These are phyloP conservation scores for rabbit (Oryctolagus cuniculus) DNA, from an alignment of 2,113 vertebrate genomes.

Conservation along the genomic window DNA sequence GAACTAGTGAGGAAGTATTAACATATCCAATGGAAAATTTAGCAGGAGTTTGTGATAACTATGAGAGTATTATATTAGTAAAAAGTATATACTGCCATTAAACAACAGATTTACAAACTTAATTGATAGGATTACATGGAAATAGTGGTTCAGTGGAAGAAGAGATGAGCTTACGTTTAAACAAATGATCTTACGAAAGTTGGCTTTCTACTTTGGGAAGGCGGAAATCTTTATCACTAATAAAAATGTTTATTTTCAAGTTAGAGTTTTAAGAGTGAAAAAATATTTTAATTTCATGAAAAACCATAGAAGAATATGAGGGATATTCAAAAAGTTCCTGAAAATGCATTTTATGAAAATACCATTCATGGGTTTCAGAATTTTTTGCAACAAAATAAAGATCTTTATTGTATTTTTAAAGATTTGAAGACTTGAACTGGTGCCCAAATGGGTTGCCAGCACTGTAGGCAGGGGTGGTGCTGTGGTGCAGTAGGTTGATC, in stretches of 20 bases:
- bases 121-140: background rate
- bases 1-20: background rate
- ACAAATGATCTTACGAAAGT: background rate
- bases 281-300: background rate
- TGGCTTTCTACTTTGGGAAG: background rate
- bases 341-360: too few relatives aligned
- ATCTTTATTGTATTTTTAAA: too few relatives aligned
- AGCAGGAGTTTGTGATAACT: background rate
- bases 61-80: background rate
- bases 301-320: background rate
- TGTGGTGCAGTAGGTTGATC: too few relatives aligned
- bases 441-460: too few relatives aligned
- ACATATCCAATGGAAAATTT: background rate
- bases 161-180: background rate
- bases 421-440: too few relatives aligned
- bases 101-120: background rate
- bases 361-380: too few relatives aligned
- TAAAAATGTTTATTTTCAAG: background rate
- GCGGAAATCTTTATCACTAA: background rate
- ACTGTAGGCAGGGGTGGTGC: too few relatives aligned
- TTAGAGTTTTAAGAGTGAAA: background rate
- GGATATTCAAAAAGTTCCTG: too few relatives aligned
- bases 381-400: too few relatives aligned
- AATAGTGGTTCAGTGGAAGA: background rate
- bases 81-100: background rate